Evolutionary conservation across 2,113 vertebrate species (phyloP).

Genomic region (Atrichornis clamosus): DNA sequence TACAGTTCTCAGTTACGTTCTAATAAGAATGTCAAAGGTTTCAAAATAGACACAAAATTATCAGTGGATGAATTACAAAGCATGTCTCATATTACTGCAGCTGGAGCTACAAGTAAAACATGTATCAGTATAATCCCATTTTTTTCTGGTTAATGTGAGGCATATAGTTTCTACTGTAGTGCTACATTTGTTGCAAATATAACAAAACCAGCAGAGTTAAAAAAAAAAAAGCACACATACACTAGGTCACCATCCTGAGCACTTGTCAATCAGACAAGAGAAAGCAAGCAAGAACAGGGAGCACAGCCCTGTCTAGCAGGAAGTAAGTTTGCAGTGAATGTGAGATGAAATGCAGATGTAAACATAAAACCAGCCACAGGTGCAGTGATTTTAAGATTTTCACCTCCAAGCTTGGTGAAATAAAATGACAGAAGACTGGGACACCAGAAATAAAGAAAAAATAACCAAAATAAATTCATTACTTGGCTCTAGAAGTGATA

Average conservation of each 20-base stretch:
- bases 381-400: not conserved
- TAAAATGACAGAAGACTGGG: not conserved
- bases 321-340: not conserved
- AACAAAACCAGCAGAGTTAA: not conserved
- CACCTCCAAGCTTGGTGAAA: not conserved
- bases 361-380: not conserved
- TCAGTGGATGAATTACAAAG: not conserved
- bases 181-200: not conserved
- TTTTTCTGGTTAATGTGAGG: not conserved
- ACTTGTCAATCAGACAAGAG: not conserved
- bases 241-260: not conserved
- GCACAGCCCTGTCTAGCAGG: not conserved
- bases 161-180: not conserved
- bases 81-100: not conserved
- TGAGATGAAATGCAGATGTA: not conserved
- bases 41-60: slow-evolving; percentile 23
- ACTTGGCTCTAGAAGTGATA: not conserved
- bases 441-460: not conserved
- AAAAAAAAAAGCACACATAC: too few relatives aligned
- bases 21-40: not conserved
- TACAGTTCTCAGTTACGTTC: not conserved
- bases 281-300: not conserved
- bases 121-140: not conserved
- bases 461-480: not conserved
- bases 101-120: not conserved